Conservation (phyloP, 2,888 invertebrate genomes). For the Cheilosia urbana region DNA sequence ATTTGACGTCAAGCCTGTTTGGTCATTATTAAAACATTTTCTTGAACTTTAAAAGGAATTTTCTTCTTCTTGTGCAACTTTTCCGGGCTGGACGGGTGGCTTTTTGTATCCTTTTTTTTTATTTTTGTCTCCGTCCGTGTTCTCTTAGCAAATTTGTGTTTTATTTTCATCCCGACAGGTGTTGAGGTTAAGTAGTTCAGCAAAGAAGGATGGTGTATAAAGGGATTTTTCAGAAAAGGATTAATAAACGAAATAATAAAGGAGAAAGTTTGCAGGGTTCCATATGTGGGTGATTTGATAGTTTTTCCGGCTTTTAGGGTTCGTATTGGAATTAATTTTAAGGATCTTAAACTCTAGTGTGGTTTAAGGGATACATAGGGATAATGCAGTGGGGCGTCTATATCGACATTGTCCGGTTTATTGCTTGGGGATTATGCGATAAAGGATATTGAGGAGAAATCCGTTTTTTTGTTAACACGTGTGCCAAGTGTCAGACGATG, state of each 20-base stretch:
- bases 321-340: constrained; percentile 51
- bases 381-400: constrained; percentile 9
- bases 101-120: constrained; percentile 24
- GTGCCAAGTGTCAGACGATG: not conserved
- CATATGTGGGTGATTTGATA: constrained; percentile 47
- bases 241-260: constrained; percentile 60
- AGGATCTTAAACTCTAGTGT: constrained; percentile 30
- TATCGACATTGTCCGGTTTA: constrained; percentile 11
- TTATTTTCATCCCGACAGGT: constrained; percentile 68
- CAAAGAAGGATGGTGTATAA: constrained; percentile 23
- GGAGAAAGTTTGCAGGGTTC: constrained; percentile 34
- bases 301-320: constrained; percentile 35
- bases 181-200: constrained; percentile 67
- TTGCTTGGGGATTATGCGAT: constrained; percentile 24
- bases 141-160: constrained; percentile 41
- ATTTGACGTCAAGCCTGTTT: constrained; percentile 41
- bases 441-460: not conserved
- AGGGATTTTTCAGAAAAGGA: constrained; percentile 29
- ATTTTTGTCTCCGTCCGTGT: constrained; percentile 9
- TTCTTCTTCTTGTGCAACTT: constrained; percentile 18
- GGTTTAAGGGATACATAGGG: constrained; percentile 1
- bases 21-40: constrained; percentile 73
- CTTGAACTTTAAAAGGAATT: constrained; percentile 24
- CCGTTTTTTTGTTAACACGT: constrained; percentile 1
- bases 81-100: constrained; percentile 15